These are phyloP conservation scores for Leptinotarsa undecemlineata DNA, from an alignment of 1,140 invertebrate species.

Conservation along the genomic window DNA sequence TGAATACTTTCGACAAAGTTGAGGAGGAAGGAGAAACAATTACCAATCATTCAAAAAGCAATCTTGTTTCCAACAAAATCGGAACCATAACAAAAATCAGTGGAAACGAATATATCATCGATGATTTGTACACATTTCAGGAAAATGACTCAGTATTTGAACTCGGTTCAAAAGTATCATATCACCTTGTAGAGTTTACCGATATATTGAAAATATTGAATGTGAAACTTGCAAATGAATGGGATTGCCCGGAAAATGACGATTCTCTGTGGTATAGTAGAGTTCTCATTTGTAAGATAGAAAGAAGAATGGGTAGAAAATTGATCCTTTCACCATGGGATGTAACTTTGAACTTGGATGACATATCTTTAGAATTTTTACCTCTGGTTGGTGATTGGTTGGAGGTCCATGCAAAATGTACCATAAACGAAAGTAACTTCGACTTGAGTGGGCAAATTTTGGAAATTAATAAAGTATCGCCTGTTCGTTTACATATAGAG, in stretches of 20 bases:
- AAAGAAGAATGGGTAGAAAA: conserved; percentile 38
- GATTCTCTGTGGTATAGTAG: conserved; percentile 41
- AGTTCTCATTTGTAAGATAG: conserved; percentile 47
- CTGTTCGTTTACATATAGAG: conserved; percentile 60
- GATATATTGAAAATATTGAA: conserved; percentile 29
- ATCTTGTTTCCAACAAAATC: conserved; percentile 23
- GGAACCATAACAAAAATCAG: conserved; percentile 32
- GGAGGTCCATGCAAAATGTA: conserved; percentile 61
- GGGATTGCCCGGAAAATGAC: conserved; percentile 37
- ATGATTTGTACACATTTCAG: conserved; percentile 29
- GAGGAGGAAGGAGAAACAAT: neutral
- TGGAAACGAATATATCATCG: conserved; percentile 31
- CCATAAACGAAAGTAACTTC: conserved; percentile 59
- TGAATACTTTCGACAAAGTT: conserved; percentile 16
- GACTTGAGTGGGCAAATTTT: conserved; percentile 61
- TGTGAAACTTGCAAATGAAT: conserved; percentile 33
- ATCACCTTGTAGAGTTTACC: conserved; percentile 28
- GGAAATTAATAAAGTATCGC: conserved; percentile 60
- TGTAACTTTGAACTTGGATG: conserved; percentile 48
- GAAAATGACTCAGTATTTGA: conserved; percentile 15
- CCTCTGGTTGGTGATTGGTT: conserved; percentile 68
- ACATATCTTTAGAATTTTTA: conserved; percentile 55
- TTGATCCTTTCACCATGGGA: conserved; percentile 42
- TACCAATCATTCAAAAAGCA: neutral
- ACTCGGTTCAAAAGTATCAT: conserved; percentile 30